These are phyloP conservation scores for Lineus longissimus DNA, from an alignment of 1,140 invertebrate species.

Conservation along the genomic window DNA sequence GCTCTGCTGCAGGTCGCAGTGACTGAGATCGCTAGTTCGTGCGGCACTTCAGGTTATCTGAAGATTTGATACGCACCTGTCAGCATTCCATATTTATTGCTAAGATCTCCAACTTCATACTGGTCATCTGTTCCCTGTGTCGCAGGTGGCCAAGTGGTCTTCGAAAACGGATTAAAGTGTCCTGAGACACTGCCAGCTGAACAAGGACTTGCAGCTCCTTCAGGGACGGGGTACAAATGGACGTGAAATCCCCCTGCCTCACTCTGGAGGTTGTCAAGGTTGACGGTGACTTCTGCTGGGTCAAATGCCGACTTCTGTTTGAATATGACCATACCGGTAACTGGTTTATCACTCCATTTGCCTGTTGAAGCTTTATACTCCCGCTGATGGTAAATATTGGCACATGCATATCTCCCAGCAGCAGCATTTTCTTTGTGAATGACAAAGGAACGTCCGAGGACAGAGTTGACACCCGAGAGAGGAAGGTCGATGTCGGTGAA, in stretches of 20 bases:
- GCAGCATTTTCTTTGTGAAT: constrained; percentile 83
- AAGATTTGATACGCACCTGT: neutral
- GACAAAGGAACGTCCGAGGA: constrained; percentile 80
- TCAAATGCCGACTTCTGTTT: constrained; percentile 17
- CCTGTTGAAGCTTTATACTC: constrained; percentile 30
- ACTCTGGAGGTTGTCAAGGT: constrained; percentile 68
- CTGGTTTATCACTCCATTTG: constrained; percentile 55
- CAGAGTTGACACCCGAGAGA: constrained; percentile 68
- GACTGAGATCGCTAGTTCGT: no score
- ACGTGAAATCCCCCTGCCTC: constrained; percentile 74
- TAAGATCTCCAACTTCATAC: constrained; percentile 76
- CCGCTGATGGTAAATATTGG: constrained; percentile 53
- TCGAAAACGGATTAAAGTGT: constrained; percentile 75
- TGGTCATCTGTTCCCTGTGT: constrained; percentile 65
- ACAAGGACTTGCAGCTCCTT: neutral
- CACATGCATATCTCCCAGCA: constrained; percentile 82
- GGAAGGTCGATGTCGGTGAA: constrained; percentile 75
- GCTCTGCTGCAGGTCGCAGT: no score
- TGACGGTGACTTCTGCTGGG: constrained; percentile 58
- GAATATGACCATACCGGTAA: constrained; percentile 27
- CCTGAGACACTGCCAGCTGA: constrained; percentile 44
- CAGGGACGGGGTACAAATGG: constrained; percentile 64
- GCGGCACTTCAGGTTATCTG: no score
- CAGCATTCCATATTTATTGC: neutral
- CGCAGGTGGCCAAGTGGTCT: constrained; percentile 63